Percentiles rank a stretch among this genome's conserved stretches.
Evolutionary conservation across 2,113 vertebrate genomes (phyloP).

Genomic region (Amphilophus citrinellus): DNA sequence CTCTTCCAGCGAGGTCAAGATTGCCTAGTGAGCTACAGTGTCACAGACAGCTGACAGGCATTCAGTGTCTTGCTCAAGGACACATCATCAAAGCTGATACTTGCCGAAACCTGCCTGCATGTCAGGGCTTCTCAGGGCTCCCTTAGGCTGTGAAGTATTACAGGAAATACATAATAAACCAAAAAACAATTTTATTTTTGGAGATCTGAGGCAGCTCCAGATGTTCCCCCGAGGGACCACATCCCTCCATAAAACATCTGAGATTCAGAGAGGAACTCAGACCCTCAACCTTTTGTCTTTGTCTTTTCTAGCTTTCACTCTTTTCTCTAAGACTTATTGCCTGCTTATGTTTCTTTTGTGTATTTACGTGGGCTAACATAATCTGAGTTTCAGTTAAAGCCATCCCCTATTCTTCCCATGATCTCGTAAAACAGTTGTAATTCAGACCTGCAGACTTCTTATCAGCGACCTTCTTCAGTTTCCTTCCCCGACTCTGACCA

Average conservation of each 20-base stretch:
- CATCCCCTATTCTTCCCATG: neutral
- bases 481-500: constrained; percentile 7
- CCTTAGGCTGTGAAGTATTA: neutral
- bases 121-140: neutral
- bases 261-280: constrained; percentile 1
- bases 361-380: neutral
- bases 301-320: neutral
- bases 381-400: neutral
- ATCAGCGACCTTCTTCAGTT: constrained; percentile 19
- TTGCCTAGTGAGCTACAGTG: neutral
- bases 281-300: constrained; percentile 30
- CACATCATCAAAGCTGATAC: constrained; percentile 9
- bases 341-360: neutral
- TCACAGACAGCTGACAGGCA: neutral
- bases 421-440: constrained; percentile 16
- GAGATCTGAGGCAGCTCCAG: constrained; percentile 28
- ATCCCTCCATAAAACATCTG: neutral
- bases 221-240: constrained; percentile 17
- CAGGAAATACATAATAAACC: constrained; percentile 35
- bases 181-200: neutral
- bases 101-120: neutral
- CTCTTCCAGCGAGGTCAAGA: constrained; percentile 18
- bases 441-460: constrained; percentile 21
- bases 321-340: neutral
- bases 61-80: constrained; percentile 35